Evolutionary conservation across 2,113 vertebrate genomes (phyloP).

Genomic region (Tyrannus savana): DNA sequence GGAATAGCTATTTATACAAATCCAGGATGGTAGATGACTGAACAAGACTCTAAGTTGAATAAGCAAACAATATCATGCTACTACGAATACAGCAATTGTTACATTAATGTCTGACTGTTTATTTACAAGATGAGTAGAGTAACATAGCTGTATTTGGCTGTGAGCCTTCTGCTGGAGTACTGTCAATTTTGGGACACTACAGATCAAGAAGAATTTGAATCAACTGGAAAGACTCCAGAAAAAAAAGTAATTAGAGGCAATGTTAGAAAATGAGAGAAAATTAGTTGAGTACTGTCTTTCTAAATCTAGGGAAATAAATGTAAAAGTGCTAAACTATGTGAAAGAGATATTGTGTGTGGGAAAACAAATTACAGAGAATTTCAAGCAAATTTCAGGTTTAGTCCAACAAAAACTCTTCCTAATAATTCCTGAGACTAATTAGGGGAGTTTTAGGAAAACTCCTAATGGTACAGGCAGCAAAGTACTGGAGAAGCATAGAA

Average conservation of each 20-base stretch:
- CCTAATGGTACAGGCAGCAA: not conserved
- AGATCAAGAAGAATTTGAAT: not conserved
- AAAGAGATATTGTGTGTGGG: not conserved
- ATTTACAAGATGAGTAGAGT: not conserved
- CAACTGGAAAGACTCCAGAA: not conserved
- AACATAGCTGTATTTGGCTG: not conserved
- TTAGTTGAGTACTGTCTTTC: not conserved
- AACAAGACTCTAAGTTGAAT: not conserved
- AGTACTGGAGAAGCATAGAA: not conserved
- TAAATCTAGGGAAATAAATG: not conserved
- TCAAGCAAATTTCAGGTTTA: not conserved
- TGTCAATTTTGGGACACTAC: not conserved
- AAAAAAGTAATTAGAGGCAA: not conserved
- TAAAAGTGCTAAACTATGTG: not conserved
- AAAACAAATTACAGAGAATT: not conserved
- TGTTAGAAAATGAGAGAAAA: not conserved
- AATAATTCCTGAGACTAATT: too few species aligned
- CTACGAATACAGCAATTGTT: not conserved
- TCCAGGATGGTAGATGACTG: not conserved
- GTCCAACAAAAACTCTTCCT: not conserved
- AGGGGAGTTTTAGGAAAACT: too few species aligned
- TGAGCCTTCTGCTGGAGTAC: not conserved
- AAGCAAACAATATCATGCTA: not conserved
- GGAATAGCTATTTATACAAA: not conserved
- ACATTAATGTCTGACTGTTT: not conserved